Percentiles rank a stretch among this genome's conserved stretches.
phyloP scores from a whole-genome alignment of 2,113 vertebrate species.

The Psammodynastes pulverulentus region DNA sequence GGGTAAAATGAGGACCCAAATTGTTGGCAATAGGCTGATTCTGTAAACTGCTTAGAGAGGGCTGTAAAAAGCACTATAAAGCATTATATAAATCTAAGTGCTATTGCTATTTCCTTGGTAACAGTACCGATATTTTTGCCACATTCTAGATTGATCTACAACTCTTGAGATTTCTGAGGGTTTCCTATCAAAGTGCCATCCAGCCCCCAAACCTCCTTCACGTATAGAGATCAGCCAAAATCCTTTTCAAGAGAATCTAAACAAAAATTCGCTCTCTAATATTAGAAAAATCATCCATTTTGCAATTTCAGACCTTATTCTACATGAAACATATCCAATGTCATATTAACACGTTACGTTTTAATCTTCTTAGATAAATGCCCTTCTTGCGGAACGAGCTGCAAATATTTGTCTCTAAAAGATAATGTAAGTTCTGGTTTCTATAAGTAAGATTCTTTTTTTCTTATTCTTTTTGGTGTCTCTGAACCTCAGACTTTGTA shows the following conservation, averaged over 20 bases:
- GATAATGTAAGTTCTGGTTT: slow-evolving; percentile 73
- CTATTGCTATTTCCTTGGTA: neutral
- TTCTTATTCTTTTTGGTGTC: neutral
- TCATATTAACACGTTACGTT: neutral
- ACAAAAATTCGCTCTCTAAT: neutral
- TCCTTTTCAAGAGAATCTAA: neutral
- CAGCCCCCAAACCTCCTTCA: neutral
- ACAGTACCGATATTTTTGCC: neutral
- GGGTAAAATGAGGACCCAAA: too few relatives aligned
- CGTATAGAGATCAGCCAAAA: neutral
- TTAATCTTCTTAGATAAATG: slow-evolving; percentile 73
- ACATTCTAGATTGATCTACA: neutral
- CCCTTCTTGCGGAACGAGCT: slow-evolving; percentile 73
- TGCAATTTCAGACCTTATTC: neutral
- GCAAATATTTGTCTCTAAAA: slow-evolving; percentile 78
- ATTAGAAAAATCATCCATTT: neutral
- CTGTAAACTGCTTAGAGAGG: too few relatives aligned
- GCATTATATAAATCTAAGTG: too few relatives aligned
- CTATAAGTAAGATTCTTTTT: neutral
- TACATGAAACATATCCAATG: neutral
- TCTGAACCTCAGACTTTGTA: neutral
- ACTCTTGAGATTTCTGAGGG: neutral
- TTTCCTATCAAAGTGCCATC: neutral
- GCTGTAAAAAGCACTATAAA: too few relatives aligned
- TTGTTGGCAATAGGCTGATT: too few relatives aligned